A percentile compares a stretch with the other conserved stretches of the same genome.
These are phyloP conservation scores for Peromyscus attwateri DNA, from an alignment of 2,797 vertebrate genomes.

Conservation along the genomic window DNA sequence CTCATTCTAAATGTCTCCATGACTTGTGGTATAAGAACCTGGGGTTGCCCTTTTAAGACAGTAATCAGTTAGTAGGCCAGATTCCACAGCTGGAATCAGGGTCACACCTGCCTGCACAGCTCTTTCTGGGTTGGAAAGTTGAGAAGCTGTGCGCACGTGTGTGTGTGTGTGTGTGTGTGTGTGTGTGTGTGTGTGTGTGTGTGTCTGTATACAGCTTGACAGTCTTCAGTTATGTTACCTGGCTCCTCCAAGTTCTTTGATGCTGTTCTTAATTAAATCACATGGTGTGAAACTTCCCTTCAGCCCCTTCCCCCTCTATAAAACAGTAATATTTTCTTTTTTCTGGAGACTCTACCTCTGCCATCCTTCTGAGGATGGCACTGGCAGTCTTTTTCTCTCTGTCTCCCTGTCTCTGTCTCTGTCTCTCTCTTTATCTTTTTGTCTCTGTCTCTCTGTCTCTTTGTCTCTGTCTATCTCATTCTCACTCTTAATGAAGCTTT, in stretches of 20 bases:
- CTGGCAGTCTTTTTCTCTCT: background rate
- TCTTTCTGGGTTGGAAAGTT: background rate
- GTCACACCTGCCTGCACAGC: background rate
- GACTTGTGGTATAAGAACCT: background rate
- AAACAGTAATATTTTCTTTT: background rate
- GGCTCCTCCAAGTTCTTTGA: background rate
- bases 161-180: background rate
- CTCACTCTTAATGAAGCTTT: background rate
- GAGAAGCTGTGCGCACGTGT: background rate
- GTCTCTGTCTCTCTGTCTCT: no score
- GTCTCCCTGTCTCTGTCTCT: background rate
- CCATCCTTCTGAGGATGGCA: background rate
- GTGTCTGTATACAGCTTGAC: background rate
- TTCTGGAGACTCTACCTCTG: background rate
- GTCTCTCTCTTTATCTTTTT: no score
- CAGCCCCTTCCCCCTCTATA: background rate
- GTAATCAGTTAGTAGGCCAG: background rate
- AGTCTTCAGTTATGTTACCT: background rate
- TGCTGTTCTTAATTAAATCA: background rate
- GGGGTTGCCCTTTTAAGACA: background rate
- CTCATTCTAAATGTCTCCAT: background rate
- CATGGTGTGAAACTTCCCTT: background rate
- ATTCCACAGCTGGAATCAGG: background rate
- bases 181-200: background rate
- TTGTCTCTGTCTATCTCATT: background rate